Evolutionary conservation across 2,113 vertebrate species (phyloP).

Genomic region (Saimiri boliviensis): DNA sequence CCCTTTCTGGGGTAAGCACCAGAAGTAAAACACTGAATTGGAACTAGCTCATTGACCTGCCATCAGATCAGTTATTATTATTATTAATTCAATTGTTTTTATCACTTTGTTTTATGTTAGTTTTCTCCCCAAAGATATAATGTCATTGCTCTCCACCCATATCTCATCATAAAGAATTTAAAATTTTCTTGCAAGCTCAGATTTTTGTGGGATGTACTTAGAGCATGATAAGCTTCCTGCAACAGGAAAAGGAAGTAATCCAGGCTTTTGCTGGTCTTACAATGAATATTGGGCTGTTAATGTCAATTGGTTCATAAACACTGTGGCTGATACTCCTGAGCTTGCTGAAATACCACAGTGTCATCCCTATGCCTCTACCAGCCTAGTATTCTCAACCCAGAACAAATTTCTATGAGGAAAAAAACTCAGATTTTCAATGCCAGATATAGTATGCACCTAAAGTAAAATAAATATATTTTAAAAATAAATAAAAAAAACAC

Average conservation of each 20-base stretch:
- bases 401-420: background rate
- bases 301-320: background rate
- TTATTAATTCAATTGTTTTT: background rate
- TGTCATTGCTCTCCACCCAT: background rate
- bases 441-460: too few relatives aligned
- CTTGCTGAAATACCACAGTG: background rate
- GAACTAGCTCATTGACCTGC: background rate
- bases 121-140: background rate
- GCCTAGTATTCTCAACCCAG: background rate
- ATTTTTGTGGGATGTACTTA: background rate
- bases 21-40: background rate
- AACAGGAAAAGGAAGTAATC: background rate
- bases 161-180: background rate
- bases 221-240: background rate
- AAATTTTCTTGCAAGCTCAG: background rate
- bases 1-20: background rate
- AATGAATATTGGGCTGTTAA: background rate
- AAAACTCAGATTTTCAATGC: background rate
- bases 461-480: too few relatives aligned
- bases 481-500: background rate
- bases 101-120: background rate
- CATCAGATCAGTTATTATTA: background rate
- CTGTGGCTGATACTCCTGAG: background rate
- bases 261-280: background rate
- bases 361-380: background rate